Percentiles rank a stretch among this genome's conserved stretches.
phyloP scores from a whole-genome alignment of 2,888 invertebrate genomes.

The Drosophila fungiperda region DNA sequence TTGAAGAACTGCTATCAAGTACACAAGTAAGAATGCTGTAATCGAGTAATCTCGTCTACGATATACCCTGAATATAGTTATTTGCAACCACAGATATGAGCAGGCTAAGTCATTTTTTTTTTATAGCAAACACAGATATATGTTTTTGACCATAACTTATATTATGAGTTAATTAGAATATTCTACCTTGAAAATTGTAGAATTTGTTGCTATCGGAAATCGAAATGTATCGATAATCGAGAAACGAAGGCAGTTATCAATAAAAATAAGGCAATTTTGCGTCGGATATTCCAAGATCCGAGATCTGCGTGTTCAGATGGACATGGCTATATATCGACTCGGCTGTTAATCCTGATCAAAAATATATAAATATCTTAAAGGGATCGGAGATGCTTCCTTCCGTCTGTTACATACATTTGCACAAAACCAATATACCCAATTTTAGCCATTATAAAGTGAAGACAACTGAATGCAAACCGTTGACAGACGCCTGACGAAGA shows the following conservation, averaged over 20 bases:
- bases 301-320: too few relatives aligned
- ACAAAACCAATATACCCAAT: not conserved
- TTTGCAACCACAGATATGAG: not conserved
- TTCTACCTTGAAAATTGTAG: too few relatives aligned
- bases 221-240: too few relatives aligned
- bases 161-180: too few relatives aligned
- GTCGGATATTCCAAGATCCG: too few relatives aligned
- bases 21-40: conserved; percentile 2
- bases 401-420: not conserved
- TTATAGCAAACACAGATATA: too few relatives aligned
- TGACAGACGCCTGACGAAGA: conserved; percentile 18
- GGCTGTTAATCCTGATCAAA: not conserved
- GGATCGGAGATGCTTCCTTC: not conserved
- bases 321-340: not conserved
- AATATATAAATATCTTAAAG: not conserved
- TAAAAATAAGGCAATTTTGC: not conserved
- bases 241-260: not conserved
- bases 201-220: too few relatives aligned
- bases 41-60: not conserved
- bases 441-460: not conserved
- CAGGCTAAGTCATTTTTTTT: too few relatives aligned
- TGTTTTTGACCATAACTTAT: too few relatives aligned
- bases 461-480: conserved; percentile 44
- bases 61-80: not conserved
- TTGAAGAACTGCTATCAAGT: conserved; percentile 23